Evolutionary conservation across 1,140 invertebrate species (phyloP), one percentile per base, ranked within the genome.

Genomic region (Brachionus paranguensis): DNA sequence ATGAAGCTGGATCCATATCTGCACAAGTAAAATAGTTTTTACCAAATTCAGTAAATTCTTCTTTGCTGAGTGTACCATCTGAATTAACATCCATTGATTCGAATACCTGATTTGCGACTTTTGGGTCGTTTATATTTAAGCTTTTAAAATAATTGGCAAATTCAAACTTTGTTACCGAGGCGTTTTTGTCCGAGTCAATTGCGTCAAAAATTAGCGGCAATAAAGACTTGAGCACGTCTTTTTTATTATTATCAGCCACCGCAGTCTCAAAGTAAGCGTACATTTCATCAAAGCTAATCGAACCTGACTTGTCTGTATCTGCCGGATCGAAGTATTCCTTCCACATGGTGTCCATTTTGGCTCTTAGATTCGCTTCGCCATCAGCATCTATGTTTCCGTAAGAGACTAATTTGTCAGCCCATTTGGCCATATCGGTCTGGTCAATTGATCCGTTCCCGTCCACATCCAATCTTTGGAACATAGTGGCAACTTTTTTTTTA

Each of bases 61-160:
- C 20, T 81, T 81, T 81, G 50, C 60, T 81, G 11, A 81, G 17
- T 29, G 53, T 45, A 27, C 78, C 78, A 45, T 81, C 78, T 37
- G 27, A 41, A 45, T 81, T 81, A 8, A 33, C n/a, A 47, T 81
- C 78, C 50, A 81, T 81, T 11, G 78, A 50, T 27, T 81, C n/a
- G 24, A 81, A 81, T 10, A 81, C 78, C 37, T 68, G 27, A 68
- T 60, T 33, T 12, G 29, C 33, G 11, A 33, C 20, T 1, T 0
- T 7, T 24, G 11, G 6, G n/a, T 81, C 78, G n/a, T 64, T 0
- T 33, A 81, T 81, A 37, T 81, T 81, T n/a, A 81, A 68, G 17
- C 78, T 81, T 81, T 60, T 81, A 27, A 81, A 81, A 68, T 81
- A 81, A 81, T 81, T 81, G 11, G 17, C 78, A 68, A 81, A 81